A percentile compares a stretch with the other conserved stretches of the same genome.
Evolutionary conservation across 30 jellyfish, hydroid and myxozoan genomes (phyloP).

Genomic region (Hydractinia echinata): DNA sequence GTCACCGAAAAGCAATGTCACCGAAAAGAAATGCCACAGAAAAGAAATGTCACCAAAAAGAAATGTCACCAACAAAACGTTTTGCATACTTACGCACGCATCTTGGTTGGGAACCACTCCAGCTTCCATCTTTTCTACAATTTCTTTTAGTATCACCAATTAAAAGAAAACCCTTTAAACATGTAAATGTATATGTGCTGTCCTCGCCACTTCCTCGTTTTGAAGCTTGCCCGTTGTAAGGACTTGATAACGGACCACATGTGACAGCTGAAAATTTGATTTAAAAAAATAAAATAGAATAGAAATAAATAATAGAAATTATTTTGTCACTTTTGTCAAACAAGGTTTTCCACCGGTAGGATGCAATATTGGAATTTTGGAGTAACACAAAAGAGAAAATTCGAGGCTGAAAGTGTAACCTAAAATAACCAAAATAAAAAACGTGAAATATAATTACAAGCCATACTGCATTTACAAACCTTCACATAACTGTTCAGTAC

Average conservation of each 20-base stretch:
- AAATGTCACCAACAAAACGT: neutral
- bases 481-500: slow-evolving; percentile 69
- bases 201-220: slow-evolving; percentile 44
- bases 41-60: neutral
- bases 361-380: neutral
- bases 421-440: neutral
- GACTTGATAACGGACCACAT: slow-evolving; percentile 70
- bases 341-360: neutral
- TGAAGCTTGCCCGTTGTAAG: slow-evolving; percentile 56
- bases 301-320: neutral
- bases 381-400: neutral
- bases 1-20: neutral
- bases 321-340: neutral
- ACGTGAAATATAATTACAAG: neutral
- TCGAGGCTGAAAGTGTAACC: no score
- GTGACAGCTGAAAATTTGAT: slow-evolving; percentile 35
- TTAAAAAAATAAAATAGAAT: neutral
- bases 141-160: slow-evolving; percentile 62
- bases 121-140: slow-evolving; percentile 70
- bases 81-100: slow-evolving; percentile 71
- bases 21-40: neutral
- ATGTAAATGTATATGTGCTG: slow-evolving; percentile 42
- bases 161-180: slow-evolving; percentile 61
- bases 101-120: slow-evolving; percentile 96
- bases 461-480: slow-evolving; percentile 16